Percentiles rank a stretch among this genome's conserved stretches.
phyloP scores from a whole-genome alignment of 2,888 invertebrate genomes.

The Drosophila engyochracea region DNA sequence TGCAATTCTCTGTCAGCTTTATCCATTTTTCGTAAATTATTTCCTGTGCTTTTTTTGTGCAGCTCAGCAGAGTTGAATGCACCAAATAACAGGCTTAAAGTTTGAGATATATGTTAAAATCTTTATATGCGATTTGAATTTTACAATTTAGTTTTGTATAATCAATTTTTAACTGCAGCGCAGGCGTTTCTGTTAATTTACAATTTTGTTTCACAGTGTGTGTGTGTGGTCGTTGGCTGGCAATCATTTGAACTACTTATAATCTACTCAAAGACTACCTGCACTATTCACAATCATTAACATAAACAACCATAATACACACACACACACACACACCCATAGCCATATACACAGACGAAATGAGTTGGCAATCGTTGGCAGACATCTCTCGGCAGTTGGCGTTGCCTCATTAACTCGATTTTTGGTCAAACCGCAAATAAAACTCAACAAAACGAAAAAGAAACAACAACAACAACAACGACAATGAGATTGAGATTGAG shows the following conservation, averaged over 20 bases:
- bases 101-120: not conserved
- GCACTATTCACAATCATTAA: conserved; percentile 72
- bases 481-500: not conserved
- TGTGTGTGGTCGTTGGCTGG: conserved; percentile 42
- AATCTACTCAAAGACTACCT: conserved; percentile 41
- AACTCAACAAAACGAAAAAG: conserved; percentile 28
- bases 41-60: conserved; percentile 58
- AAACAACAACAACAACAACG: conserved; percentile 6
- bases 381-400: conserved; percentile 52
- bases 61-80: conserved; percentile 52
- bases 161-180: not conserved
- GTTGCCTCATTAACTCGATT: conserved; percentile 69
- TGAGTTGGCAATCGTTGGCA: conserved; percentile 66
- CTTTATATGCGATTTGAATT: not conserved
- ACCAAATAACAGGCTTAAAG: conserved; percentile 14
- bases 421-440: conserved; percentile 72
- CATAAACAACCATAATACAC: conserved; percentile 64
- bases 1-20: not conserved
- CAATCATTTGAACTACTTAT: conserved; percentile 37
- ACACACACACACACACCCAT: too few species aligned
- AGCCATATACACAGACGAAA: conserved; percentile 48
- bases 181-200: not conserved
- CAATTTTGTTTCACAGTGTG: not conserved
- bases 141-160: not conserved
- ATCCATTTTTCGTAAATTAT: conserved; percentile 68